Base-by-base conservation (phyloP, 1,140 invertebrate genomes). In the Pogonognathellus flavescens region DNA sequence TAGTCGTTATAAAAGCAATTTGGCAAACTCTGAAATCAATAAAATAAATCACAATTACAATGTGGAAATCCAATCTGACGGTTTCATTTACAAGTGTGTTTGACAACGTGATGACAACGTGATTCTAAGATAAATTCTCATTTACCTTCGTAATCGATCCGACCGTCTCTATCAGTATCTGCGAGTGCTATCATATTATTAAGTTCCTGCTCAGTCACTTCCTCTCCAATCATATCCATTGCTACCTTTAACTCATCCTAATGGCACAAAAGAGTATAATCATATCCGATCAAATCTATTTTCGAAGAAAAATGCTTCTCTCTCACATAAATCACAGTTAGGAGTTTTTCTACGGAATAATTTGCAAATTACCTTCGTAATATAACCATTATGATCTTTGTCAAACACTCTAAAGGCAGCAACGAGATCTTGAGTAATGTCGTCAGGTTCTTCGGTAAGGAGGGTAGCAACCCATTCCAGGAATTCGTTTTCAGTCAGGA, bases 381-480 rank as follows among this genome's bases (percentile, higher is more conserved):
- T 95, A 89, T 93, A 95, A 4, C 94, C 94, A 90, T 95, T 95
- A 87, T 93, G 92, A 89, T 95, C 94, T 80, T 94, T 92, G 91
- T 95, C 95, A 90, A 95, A 95, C 80, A 95, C 94, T 89, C 93
- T 92, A 91, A 95, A 95, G 86, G 95, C 95, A 49, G 94, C 94
- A 87, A 94, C 92, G 83, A 95, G 91, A 90, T 95, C 94, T 89
- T 93, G 92, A 55, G 93, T 93, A 87, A 93, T 92, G 89, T 94
- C 94, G 88, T 93, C 93, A 85, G 92, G 92, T 90, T 89, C 92
- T 89, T 90, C 90, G 25, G 31, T 22, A 22, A 85, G 25, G 80
- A 86, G 60, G 22, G 80, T n/a, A 52, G 80, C 57, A n/a, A 87
- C 84, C 87, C 83, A 86, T 20, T 84, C 83, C 53, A 84, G 50